Evolutionary conservation across 1,140 invertebrate genomes (phyloP), one percentile per base, ranked within the genome.

Genomic region (Elymnias hypermnestra): DNA sequence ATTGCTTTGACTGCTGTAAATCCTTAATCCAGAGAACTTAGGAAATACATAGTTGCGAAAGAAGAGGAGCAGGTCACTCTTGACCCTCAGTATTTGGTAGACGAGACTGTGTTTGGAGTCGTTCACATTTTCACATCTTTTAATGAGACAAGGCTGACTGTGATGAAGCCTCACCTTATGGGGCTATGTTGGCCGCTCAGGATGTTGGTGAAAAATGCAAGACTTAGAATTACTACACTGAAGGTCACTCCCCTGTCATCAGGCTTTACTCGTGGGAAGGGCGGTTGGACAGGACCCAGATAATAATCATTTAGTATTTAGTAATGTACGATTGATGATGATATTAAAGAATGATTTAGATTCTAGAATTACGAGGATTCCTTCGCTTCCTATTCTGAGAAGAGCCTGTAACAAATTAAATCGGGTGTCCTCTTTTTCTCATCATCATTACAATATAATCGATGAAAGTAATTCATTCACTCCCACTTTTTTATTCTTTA

Each of bases 171-270:
- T 99, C 98, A 17, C 98, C 98, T 8, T 99, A 99, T 75, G 98
- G 98, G 78, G 98, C 98, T 93, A 99, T 99, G 98, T 98, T 99
- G 88, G 98, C 98, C 76, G 98, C 98, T 57, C 98, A 99, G 93
- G 98, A 99, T 91, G 98, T 99, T 46, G 97, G 98, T 74, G 98
- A 99, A 84, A 98, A 97, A 75, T 99, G 98, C 87, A 99, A 99
- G 88, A 88, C 91, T 6, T 89, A 98, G 98, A 19, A 99, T 99
- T 68, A 99, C 95, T 54, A 98, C 98, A 9, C 89, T 99, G 88
- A 98, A 99, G 91, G 98, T 99, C 0, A 99, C 98, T 5, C 98
- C 98, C 7, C 98, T 99, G 87, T 98, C 98, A 73, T 98, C 97
- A 48, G 98, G 99, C 87, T 95, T 95, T 19, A 99, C 98, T 10